Percentiles rank a stretch among this genome's conserved stretches.
Conservation (phyloP, 2,113 vertebrate species). For the Todiramphus saurophagus region DNA sequence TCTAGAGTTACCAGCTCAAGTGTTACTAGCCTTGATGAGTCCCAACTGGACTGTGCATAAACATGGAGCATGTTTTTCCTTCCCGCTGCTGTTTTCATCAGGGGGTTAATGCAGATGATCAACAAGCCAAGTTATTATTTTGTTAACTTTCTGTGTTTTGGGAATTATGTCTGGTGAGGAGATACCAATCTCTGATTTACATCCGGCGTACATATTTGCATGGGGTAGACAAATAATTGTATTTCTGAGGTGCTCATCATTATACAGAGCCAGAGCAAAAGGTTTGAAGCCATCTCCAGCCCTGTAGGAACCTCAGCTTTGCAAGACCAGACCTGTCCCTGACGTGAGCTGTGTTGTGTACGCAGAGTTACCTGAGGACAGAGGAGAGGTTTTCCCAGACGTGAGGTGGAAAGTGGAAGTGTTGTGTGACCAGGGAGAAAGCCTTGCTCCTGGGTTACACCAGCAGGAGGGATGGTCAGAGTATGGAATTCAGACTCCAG, state of each 20-base stretch:
- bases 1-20: not conserved
- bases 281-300: not conserved
- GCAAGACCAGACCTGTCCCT: not conserved
- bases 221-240: not conserved
- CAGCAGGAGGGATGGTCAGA: not conserved
- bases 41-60: not conserved
- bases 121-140: not conserved
- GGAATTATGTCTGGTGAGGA: not conserved
- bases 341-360: not conserved
- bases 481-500: not conserved
- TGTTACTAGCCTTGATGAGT: not conserved
- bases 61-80: not conserved
- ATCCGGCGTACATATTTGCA: not conserved
- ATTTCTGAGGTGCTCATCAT: not conserved
- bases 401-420: too few species aligned
- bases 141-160: not conserved
- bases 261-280: not conserved
- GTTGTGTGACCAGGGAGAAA: not conserved
- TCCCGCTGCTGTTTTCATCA: accelerated
- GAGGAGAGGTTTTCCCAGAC: too few species aligned
- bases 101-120: not conserved
- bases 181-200: not conserved
- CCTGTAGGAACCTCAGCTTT: not conserved
- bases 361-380: not conserved
- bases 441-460: not conserved